Evolutionary conservation across 2,797 vertebrate genomes (phyloP), one percentile per base, ranked within the genome.

Genomic region (Balearica regulorum): DNA sequence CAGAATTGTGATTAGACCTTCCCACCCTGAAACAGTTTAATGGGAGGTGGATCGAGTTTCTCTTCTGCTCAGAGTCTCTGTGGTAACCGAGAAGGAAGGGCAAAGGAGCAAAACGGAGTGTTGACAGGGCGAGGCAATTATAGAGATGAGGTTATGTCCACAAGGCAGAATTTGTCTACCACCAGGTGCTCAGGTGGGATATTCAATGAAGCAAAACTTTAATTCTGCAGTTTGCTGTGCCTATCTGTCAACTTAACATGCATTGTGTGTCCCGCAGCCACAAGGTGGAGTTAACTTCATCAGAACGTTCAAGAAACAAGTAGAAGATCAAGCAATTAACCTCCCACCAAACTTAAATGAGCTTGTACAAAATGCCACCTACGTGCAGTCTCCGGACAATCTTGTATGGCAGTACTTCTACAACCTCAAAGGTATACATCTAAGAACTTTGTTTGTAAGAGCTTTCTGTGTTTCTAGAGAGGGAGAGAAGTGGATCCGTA

Each of bases 401-500:
- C 79, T 94, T 1, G 97, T 98, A 5, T 98, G 98, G 98, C 94
- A 51, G 54, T 98, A 97, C 68, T 98, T 98, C 93, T 98, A 97
- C 79, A 60, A 98, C 57, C 96, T 98, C 80, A 97, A 97, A 98
- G 97, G 97, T 98, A 96, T 4, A 5, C 22, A 4, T 16, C 11
- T 4, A 7, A 37, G 18, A 73, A 10, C 21, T 65, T 8, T 12
- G 35, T 24, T 5, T 11, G 31, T 5, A 24, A 24, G 31, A 44
- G n/a, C 14, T 12, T 33, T 37, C 28, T 0, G 6, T 29, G 29
- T 37, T 65, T 51, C 46, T 7, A 12, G 39, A 29, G 5, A 6
- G 16, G 33, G 29, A 54, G 33, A 69, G 35, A 21, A 14, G 3
- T 4, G 37, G 11, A 26, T 16, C 25, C 15, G 16, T 15, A 21